A percentile compares a stretch with the other conserved stretches of the same genome.
Evolutionary conservation across 2,113 vertebrate species (phyloP).

Genomic region (Vidua chalybeata): DNA sequence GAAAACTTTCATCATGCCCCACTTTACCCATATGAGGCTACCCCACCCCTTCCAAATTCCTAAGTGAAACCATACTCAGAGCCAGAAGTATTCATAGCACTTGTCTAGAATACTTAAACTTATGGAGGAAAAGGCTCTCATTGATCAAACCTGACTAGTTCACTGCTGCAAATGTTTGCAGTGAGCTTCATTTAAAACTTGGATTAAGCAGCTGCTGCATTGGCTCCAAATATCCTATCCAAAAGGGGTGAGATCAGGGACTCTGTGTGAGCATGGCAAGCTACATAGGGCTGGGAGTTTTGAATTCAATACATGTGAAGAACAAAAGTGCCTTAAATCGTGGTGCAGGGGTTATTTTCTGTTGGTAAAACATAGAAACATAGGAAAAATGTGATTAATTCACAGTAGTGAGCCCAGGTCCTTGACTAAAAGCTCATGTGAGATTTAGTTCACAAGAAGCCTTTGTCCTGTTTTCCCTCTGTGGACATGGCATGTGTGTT

Average conservation of each 20-base stretch:
- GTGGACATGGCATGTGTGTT: not conserved
- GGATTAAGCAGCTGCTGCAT: conserved; percentile 53
- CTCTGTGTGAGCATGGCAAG: not conserved
- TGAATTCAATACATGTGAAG: not conserved
- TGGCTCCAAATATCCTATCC: conserved; percentile 41
- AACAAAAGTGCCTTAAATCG: not conserved
- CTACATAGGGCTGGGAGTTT: not conserved
- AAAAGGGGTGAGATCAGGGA: not conserved
- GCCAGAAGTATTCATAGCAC: conserved; percentile 5
- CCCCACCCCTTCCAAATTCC: conserved; percentile 37
- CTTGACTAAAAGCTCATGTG: not conserved
- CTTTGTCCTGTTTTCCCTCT: not conserved
- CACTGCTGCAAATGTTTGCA: conserved; percentile 45
- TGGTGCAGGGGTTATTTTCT: not conserved
- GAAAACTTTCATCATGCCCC: not conserved
- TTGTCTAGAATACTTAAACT: conserved; percentile 54
- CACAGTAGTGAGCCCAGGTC: not conserved
- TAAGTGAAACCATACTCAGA: conserved; percentile 42
- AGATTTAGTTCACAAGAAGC: not conserved
- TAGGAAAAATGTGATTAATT: not conserved
- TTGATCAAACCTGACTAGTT: conserved; percentile 54
- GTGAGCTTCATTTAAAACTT: conserved; percentile 53
- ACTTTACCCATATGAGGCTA: not conserved
- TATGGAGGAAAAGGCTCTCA: conserved; percentile 20
- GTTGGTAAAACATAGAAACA: not conserved